These are phyloP conservation scores for Nomada ruficornis DNA, from an alignment of 2,888 invertebrate species.

Conservation along the genomic window DNA sequence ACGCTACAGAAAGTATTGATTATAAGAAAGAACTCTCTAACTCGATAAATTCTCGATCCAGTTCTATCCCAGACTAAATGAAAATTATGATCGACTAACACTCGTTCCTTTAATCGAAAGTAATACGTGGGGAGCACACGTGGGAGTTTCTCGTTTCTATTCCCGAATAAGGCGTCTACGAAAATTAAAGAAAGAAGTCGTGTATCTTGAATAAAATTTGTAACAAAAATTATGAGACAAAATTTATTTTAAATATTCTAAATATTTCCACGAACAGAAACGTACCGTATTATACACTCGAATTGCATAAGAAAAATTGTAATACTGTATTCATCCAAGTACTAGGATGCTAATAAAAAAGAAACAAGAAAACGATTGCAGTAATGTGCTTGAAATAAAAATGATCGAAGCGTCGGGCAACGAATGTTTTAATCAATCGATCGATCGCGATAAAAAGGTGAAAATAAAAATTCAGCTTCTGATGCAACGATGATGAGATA, in stretches of 20 bases:
- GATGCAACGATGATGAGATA: constrained; percentile 36
- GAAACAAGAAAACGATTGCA: too few relatives aligned
- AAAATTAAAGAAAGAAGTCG: background rate
- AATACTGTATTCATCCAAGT: too few relatives aligned
- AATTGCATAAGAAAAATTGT: too few relatives aligned
- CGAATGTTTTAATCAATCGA: too few relatives aligned
- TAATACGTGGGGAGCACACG: constrained; percentile 5
- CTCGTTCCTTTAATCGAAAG: constrained; percentile 8
- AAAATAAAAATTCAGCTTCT: constrained; percentile 37
- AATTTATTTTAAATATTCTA: too few relatives aligned
- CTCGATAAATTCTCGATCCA: background rate
- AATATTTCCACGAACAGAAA: too few relatives aligned
- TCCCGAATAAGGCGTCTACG: background rate
- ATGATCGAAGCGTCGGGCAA: too few relatives aligned
- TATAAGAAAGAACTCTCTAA: background rate
- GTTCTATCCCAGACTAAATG: background rate
- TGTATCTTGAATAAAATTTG: too few relatives aligned
- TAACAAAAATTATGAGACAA: too few relatives aligned
- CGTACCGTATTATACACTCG: too few relatives aligned
- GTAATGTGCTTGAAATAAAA: too few relatives aligned
- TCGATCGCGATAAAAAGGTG: background rate
- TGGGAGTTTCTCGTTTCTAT: background rate
- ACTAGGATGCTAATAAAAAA: too few relatives aligned
- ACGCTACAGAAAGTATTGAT: background rate
- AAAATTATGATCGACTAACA: background rate